Evolutionary conservation across 2,113 vertebrate genomes (phyloP), one percentile per base, ranked within the genome.

Genomic region (Daboia siamensis): DNA sequence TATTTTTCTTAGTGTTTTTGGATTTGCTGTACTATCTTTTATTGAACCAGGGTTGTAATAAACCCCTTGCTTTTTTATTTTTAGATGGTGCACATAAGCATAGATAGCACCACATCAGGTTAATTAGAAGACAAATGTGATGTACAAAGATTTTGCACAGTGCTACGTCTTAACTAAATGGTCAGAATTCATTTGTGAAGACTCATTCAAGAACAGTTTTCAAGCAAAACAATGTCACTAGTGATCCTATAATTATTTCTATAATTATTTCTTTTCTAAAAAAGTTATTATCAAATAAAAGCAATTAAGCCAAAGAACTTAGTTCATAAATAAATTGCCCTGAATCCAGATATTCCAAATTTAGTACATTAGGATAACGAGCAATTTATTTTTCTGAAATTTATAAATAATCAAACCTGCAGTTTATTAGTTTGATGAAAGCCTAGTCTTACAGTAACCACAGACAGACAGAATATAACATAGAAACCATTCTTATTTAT

Each of bases 251-350:
- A 91, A 87, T 85, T 90, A 20, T 0, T 48, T 0, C 87, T n/a
- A 6, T 46, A 91, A 87, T 85, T 90, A 20, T 0, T 48, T 0
- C 3, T 51, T 64, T 86, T 86, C 26, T 86, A 48, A 15, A 85
- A 91, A 88, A 44, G 48, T 88, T 48, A 13, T 74, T 33, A 55
- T 92, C 48, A 88, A 88, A 51, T 69, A 88, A 92, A 92, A 92
- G 33, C 33, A 88, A 20, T 54, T 88, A 88, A 88, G 15, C 46
- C 86, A 88, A 88, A 91, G 59, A 48, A 54, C 59, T 86, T 88
- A 88, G 55, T 88, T 92, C 51, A n/a, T 88, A 88, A 52, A 91
- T 86, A 29, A 88, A 39, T 80, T 69, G 86, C 51, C 56, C 55
- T 44, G n/a, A 74, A 88, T 55, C 59, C 86, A 92, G 8, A 52